These are phyloP conservation scores for Percopsis omiscomaycus DNA, from an alignment of 2,797 vertebrate genomes.

Conservation along the genomic window DNA sequence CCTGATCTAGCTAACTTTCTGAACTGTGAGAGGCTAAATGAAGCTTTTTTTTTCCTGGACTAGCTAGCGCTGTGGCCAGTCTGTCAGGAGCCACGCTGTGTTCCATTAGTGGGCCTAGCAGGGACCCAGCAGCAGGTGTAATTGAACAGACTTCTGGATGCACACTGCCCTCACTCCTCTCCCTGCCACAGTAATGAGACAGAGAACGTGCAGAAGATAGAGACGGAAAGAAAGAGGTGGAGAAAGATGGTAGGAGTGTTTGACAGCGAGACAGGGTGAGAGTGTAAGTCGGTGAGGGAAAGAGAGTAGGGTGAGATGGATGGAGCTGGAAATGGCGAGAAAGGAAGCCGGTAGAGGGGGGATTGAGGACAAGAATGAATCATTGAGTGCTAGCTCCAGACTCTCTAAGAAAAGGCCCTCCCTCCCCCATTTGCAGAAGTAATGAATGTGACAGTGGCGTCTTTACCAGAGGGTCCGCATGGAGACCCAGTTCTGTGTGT, in stretches of 20 bases:
- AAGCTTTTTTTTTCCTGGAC: constrained; percentile 75
- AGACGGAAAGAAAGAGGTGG: constrained; percentile 48
- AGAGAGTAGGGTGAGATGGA: constrained; percentile 58
- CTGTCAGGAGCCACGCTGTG: constrained; percentile 83
- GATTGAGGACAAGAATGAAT: constrained; percentile 56
- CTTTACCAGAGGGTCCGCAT: constrained; percentile 12
- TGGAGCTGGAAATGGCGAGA: constrained; percentile 32
- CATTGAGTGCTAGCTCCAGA: constrained; percentile 54
- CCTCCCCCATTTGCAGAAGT: constrained; percentile 47
- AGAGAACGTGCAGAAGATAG: constrained; percentile 40
- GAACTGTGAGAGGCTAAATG: constrained; percentile 74
- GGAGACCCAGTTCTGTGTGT: neutral
- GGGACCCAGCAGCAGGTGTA: constrained; percentile 81
- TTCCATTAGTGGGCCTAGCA: constrained; percentile 83
- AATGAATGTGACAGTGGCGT: constrained; percentile 67
- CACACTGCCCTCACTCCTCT: constrained; percentile 51
- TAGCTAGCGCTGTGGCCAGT: constrained; percentile 68
- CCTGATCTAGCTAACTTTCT: constrained; percentile 59
- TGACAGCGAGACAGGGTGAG: constrained; percentile 47
- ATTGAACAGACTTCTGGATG: constrained; percentile 81
- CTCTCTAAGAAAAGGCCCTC: constrained; percentile 50
- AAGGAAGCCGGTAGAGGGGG: constrained; percentile 26
- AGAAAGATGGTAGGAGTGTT: constrained; percentile 63
- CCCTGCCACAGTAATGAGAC: constrained; percentile 74
- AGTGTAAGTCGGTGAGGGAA: neutral